Base-by-base conservation (phyloP, 2,113 vertebrate species). In the Pachycephala philippinensis region DNA sequence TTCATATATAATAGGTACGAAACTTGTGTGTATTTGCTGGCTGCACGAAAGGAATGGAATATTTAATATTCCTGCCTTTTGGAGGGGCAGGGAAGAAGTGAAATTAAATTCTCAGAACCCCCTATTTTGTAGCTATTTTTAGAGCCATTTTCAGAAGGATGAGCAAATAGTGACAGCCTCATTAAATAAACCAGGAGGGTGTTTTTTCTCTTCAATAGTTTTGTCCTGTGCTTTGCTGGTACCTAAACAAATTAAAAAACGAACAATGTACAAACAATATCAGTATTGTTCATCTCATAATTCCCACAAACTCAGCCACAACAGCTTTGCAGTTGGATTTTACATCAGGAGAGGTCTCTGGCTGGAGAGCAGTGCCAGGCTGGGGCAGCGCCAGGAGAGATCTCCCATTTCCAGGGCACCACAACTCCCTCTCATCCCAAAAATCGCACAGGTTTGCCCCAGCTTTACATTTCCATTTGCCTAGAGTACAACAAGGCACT, bases 281-380 rank as follows among this genome's bases (percentile, higher is more conserved):
- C 49, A 28, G 2, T 26, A 9, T 11, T 30, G 31, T 9, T 85
- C 26, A 40, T 60, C 20, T 37, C 7, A 2, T 1, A 7, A 42
- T 28, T 49, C 49, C 31, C 11, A 12, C 5, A 23, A 50, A 40
- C 15, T 63, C 37, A 12, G 8, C 28, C 60, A 10, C 0, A n/a
- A 1, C 18, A n/a, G 24, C 9, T 70, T 69, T 49, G 20, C 33
- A 31, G 22, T 5, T 3, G 27, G 10, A 9, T 42, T 54, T 86
- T 20, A 0, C 6, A 2, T 2, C 26, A 15, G 66, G 53, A 65
- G 45, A 54, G 49, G 3, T 31, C 27, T 49, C 45, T 72, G 21
- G 7, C 45, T 20, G 7, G 18, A 2, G 3, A 15, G 26, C 3
- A 27, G 12, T 1, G 45, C 15, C 66, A 20, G 57, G 8, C 1